These are phyloP conservation scores for Lomographa bimaculata DNA, from an alignment of 2,888 invertebrate genomes.

Conservation along the genomic window DNA sequence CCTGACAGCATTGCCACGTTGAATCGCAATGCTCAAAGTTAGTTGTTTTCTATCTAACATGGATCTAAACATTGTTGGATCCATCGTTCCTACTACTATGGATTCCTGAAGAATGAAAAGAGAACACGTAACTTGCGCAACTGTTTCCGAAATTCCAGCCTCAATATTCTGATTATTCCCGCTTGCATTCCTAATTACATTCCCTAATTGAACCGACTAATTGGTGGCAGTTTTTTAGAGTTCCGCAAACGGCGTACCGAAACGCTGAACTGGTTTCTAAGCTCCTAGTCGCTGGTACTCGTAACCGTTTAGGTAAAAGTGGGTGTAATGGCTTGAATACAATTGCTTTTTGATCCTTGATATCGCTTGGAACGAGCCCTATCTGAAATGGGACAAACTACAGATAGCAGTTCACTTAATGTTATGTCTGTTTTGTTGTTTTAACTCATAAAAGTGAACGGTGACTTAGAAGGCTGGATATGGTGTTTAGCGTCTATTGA, in stretches of 20 bases:
- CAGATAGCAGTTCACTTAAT: slow-evolving; percentile 21
- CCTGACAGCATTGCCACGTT: too few relatives aligned
- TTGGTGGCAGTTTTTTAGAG: slow-evolving; percentile 38
- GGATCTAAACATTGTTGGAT: too few relatives aligned
- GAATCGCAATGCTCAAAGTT: too few relatives aligned
- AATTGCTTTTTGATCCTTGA: slow-evolving; percentile 33
- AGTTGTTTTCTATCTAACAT: too few relatives aligned
- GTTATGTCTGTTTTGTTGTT: slow-evolving; percentile 17
- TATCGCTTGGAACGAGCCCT: slow-evolving; percentile 25
- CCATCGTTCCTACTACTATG: too few relatives aligned
- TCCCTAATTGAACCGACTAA: slow-evolving; percentile 58
- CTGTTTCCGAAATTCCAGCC: slow-evolving; percentile 5
- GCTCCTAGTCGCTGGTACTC: neutral
- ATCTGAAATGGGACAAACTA: slow-evolving; percentile 27
- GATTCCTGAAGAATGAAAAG: too few relatives aligned
- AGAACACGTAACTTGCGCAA: too few relatives aligned
- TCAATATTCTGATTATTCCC: slow-evolving; percentile 36
- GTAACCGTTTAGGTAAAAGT: slow-evolving; percentile 24
- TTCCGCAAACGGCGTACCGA: slow-evolving; percentile 8
- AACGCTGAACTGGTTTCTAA: neutral
- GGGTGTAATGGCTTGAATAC: slow-evolving; percentile 29
- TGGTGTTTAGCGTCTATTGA: too few relatives aligned
- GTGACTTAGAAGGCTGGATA: too few relatives aligned
- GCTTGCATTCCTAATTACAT: slow-evolving; percentile 57
- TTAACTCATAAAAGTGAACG: too few relatives aligned